Base-by-base conservation (phyloP, 2,888 invertebrate genomes). In the Chloroclysta siterata region DNA sequence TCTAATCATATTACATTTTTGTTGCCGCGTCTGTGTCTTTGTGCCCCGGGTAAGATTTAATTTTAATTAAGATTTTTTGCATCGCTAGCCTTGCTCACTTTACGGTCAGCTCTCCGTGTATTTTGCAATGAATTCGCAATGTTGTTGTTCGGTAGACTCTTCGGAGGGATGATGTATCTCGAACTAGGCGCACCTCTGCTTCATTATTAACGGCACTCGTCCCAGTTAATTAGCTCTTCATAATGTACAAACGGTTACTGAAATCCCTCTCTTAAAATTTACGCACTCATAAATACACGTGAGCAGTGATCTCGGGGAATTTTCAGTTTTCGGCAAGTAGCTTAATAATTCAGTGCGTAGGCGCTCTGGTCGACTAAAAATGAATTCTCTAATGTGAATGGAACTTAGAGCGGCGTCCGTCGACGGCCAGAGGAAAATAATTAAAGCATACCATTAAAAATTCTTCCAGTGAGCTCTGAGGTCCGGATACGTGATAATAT, bases 401-500 rank as follows among this genome's bases (percentile, higher is more conserved):
- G 89, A 90, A 91, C 91, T 91, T 89, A 89, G 85, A 70, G 61
- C 77, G 33, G 56, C 57, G 65, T 57, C 57, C 58, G 61, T 55
- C 70, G 76, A 73, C 79, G 73, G 81, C 79, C 83, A 81, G 81
- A 81, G 81, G 87, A 87, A 93, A 93, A 93, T 93, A 93, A 93
- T 93, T 93, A 91, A 93, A 90, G 89, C 89, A 84, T 82, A 81
- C 81, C 93, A 92, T 93, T 92, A 90, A 92, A 92, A 92, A 92
- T 93, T 92, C 93, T 87, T 90, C 88, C 87, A 85, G 85, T 78
- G 87, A 84, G 87, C 85, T 83, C 81, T 79, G 84, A 80, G 83
- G 79, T 75, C 87, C 92, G 92, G 91, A 91, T 90, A 90, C 86
- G 87, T 91, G 93, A 90, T 92, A 90, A 90, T 93, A 92, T 93